Percentiles rank a stretch among this genome's conserved stretches.
Conservation (phyloP, 2,797 vertebrate genomes). For the Furcifer pardalis region DNA sequence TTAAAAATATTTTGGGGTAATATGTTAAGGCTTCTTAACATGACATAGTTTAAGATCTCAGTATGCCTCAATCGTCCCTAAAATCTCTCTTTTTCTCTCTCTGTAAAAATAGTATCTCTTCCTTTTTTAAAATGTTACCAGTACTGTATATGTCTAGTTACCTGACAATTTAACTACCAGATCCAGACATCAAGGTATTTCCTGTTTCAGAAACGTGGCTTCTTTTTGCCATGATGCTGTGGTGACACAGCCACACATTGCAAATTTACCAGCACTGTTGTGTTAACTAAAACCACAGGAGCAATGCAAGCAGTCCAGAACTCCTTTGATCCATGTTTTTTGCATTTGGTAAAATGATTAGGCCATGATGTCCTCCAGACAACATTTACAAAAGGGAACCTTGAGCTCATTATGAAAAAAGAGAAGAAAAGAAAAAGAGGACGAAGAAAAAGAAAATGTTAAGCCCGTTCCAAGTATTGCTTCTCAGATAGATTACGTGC, state of each 20-base stretch:
- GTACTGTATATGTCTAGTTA: no score
- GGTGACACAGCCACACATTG: background rate
- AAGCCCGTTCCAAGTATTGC: constrained; percentile 68
- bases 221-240: background rate
- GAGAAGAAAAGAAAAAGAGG: background rate
- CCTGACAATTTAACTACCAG: background rate
- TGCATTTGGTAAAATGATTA: constrained; percentile 55
- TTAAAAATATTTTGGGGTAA: background rate
- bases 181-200: background rate
- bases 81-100: no score
- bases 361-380: constrained; percentile 56
- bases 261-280: background rate
- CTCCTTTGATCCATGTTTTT: constrained; percentile 37
- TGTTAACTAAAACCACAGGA: constrained; percentile 23
- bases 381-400: constrained; percentile 65
- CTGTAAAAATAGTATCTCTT: no score
- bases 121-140: no score
- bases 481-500: constrained; percentile 77
- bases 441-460: constrained; percentile 30
- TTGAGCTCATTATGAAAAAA: constrained; percentile 66
- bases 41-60: no score
- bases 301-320: constrained; percentile 27
- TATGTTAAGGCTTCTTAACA: no score
- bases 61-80: no score
- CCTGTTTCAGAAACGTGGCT: constrained; percentile 21